Percentiles rank a stretch among this genome's conserved stretches.
Evolutionary conservation across 2,888 invertebrate genomes (phyloP).

Genomic region (Argyresthia goedartella): DNA sequence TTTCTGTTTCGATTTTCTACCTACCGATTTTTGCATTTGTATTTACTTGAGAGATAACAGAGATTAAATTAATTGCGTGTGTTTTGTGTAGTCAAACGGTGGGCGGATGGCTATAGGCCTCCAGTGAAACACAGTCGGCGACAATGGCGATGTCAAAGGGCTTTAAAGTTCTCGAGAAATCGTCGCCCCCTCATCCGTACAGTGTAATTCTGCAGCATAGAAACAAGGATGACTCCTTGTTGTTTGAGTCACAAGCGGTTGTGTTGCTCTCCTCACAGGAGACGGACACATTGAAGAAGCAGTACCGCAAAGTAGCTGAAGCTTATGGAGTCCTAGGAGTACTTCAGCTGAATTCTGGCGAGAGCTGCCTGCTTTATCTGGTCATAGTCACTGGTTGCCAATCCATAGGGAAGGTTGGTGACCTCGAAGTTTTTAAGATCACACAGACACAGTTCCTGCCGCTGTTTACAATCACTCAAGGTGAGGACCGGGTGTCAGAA

Average conservation of each 20-base stretch:
- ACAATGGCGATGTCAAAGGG: conserved; percentile 95
- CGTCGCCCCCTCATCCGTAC: conserved; percentile 87
- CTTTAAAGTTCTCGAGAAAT: conserved; percentile 91
- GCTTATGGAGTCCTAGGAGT: conserved; percentile 97
- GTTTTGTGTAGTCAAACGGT: conserved; percentile 13
- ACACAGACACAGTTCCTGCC: conserved; percentile 94
- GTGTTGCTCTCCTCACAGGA: conserved; percentile 89
- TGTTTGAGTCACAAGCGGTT: conserved; percentile 94
- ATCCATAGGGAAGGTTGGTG: conserved; percentile 95
- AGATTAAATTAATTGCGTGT: too few relatives aligned
- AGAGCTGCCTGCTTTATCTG: conserved; percentile 87
- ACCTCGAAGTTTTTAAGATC: conserved; percentile 94
- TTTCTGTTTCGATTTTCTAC: too few relatives aligned
- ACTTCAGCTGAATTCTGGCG: conserved; percentile 87
- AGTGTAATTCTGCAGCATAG: conserved; percentile 92
- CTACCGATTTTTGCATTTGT: conserved; percentile 6
- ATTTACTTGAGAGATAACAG: not conserved
- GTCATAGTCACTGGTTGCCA: conserved; percentile 96
- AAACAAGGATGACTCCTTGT: conserved; percentile 85
- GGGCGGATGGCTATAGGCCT: conserved; percentile 46
- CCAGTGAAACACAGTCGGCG: conserved; percentile 21
- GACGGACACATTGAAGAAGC: conserved; percentile 89
- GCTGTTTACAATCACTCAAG: conserved; percentile 78
- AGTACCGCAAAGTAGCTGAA: conserved; percentile 92
- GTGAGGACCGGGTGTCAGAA: conserved; percentile 73